A percentile compares a stretch with the other conserved stretches of the same genome.
These are phyloP conservation scores for Myocastor coypus DNA, from an alignment of 2,113 vertebrate genomes.

Conservation along the genomic window DNA sequence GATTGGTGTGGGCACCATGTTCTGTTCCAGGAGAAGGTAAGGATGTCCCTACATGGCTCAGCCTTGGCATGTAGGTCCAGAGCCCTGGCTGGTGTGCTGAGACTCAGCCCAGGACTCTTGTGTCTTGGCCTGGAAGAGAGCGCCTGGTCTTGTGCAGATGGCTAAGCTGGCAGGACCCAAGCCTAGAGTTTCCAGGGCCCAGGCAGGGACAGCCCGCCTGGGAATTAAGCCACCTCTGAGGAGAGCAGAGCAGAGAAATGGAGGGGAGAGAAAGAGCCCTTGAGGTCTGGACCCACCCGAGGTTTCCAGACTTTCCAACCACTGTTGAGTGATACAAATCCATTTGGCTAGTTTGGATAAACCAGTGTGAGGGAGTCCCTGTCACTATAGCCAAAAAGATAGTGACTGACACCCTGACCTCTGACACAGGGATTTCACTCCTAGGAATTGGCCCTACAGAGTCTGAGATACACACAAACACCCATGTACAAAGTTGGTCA, in stretches of 20 bases:
- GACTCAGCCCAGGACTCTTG: neutral
- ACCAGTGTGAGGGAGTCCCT: neutral
- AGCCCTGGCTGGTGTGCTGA: neutral
- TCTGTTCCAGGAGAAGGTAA: neutral
- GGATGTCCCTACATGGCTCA: neutral
- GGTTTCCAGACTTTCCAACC: neutral
- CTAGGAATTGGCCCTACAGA: slow-evolving; percentile 14
- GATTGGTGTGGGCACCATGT: neutral
- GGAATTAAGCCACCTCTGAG: neutral
- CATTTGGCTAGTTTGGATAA: neutral
- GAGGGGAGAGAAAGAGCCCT: accelerated
- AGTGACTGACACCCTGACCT: neutral
- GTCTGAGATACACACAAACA: neutral
- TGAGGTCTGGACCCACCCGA: neutral
- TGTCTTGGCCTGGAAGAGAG: neutral
- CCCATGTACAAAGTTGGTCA: neutral
- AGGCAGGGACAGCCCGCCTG: neutral
- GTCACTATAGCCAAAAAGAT: neutral
- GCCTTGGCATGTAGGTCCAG: neutral
- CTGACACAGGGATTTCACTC: slow-evolving; percentile 15
- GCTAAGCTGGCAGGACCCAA: neutral
- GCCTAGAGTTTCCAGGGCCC: neutral
- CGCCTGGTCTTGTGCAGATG: neutral
- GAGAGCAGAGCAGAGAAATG: neutral
- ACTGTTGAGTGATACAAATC: neutral